Percentiles rank a stretch among this genome's conserved stretches.
These are phyloP conservation scores for Hemitrygon akajei DNA, from an alignment of 2,797 vertebrate genomes.

Conservation along the genomic window DNA sequence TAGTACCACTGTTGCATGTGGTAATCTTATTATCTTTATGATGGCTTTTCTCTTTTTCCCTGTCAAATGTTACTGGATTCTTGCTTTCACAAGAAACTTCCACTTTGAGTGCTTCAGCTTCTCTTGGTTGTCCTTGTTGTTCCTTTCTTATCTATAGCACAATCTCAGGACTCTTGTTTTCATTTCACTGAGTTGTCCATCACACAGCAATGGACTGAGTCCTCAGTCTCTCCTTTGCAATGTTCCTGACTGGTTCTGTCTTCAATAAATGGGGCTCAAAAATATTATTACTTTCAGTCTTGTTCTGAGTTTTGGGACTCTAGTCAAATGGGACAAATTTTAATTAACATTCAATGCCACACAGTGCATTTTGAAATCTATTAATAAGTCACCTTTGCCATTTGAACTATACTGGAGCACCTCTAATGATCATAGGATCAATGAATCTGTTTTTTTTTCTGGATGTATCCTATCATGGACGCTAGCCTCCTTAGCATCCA, in stretches of 20 bases:
- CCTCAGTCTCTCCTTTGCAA: neutral
- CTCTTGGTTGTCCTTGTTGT: neutral
- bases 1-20: too few species aligned
- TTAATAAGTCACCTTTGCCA: neutral
- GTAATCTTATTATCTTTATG: neutral
- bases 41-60: neutral
- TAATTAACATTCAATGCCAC: neutral
- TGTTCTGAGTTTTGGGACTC: neutral
- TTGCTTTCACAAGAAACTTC: neutral
- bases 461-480: too few species aligned
- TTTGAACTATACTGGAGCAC: neutral
- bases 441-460: too few species aligned
- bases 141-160: neutral
- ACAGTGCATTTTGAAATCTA: neutral
- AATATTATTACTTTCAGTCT: neutral
- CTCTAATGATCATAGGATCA: neutral
- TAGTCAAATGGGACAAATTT: neutral
- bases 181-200: neutral
- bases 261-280: neutral
- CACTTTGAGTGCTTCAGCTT: too few species aligned
- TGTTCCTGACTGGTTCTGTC: neutral
- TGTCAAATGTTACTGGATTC: neutral
- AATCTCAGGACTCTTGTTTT: neutral
- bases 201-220: neutral
- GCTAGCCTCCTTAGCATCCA: too few species aligned